Base-by-base conservation (phyloP, 1,140 invertebrate species). In the Trialeurodes vaporariorum region DNA sequence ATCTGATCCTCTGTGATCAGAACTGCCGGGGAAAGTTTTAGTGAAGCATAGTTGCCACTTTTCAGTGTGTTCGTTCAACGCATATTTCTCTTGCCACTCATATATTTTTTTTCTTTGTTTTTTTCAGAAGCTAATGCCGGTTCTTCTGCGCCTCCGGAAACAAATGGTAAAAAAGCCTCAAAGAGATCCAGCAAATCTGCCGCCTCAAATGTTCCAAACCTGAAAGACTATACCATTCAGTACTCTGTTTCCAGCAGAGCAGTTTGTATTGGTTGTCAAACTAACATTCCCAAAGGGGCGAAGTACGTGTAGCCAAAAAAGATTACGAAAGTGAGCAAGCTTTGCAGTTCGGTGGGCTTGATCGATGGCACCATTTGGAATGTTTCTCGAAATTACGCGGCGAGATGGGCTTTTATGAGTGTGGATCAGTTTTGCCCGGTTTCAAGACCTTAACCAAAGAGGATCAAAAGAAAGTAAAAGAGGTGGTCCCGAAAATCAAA, bases 351-450 rank as follows among this genome's bases (percentile, higher is more conserved):
- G 93, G 93, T 21, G 89, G 88, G 0, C 80, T 89, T 71, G 84
- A 90, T 70, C 77, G 86, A 25, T 98, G 94, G 94, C 86, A 96
- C 79, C 96, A 98, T 80, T 78, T 95, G 12, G 88, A 93, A 69
- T 98, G 96, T 78, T 98, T 98, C 82, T 85, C 84, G 11, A 84
- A 92, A 73, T 75, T 87, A n/a, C 79, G 91, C 61, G 79, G 84
- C 68, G 86, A 92, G 64, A 75, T 96, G 1, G 82, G 87, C 49
- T 98, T 89, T 79, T 87, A 84, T 75, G 88, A 84, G 27, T 78
- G 78, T 61, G 92, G 87, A 0, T 83, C 86, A 70, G 77, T 79
- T 59, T 73, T 98, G 34, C 86, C 88, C 68, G 94, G 94, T 0
- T 92, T 86, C 76, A 81, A 85, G 21, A 77, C 74, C 2, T 79